These are phyloP conservation scores for Teinopalpus imperialis DNA, from an alignment of 2,888 invertebrate species.

Conservation along the genomic window DNA sequence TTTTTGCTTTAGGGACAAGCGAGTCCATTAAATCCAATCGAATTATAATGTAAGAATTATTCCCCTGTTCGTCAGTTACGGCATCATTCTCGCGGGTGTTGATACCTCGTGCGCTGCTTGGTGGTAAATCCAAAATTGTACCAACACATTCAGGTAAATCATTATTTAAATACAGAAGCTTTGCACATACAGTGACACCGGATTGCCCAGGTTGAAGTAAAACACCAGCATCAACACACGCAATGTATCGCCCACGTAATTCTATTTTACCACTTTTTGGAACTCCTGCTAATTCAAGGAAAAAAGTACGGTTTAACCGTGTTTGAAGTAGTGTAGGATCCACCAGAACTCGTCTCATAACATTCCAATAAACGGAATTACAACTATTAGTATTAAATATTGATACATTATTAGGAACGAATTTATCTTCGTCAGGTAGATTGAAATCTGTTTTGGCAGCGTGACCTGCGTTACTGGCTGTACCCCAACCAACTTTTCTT, in stretches of 20 bases:
- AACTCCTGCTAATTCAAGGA: slow-evolving; percentile 68
- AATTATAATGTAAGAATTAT: slow-evolving; percentile 52
- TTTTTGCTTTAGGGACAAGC: slow-evolving; percentile 52
- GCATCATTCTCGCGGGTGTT: slow-evolving; percentile 50
- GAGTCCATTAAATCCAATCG: slow-evolving; percentile 61
- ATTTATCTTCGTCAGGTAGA: slow-evolving; percentile 54
- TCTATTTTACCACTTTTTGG: slow-evolving; percentile 62
- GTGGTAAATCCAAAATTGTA: slow-evolving; percentile 58
- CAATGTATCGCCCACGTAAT: slow-evolving; percentile 62
- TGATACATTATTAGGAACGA: slow-evolving; percentile 49
- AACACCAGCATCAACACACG: slow-evolving; percentile 55
- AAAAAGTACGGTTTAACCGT: slow-evolving; percentile 48
- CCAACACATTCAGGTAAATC: slow-evolving; percentile 45
- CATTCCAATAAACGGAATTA: slow-evolving; percentile 62
- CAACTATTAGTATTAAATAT: slow-evolving; percentile 39
- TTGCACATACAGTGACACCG: slow-evolving; percentile 52
- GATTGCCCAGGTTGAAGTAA: slow-evolving; percentile 58
- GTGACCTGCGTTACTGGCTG: slow-evolving; percentile 49
- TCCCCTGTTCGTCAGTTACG: slow-evolving; percentile 53
- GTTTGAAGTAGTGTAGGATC: slow-evolving; percentile 43
- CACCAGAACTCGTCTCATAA: slow-evolving; percentile 63
- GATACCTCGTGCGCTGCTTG: slow-evolving; percentile 53
- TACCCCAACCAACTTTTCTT: slow-evolving; percentile 57
- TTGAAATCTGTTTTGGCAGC: slow-evolving; percentile 50
- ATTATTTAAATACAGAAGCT: slow-evolving; percentile 46